Conservation (phyloP, 1,140 invertebrate species). For the Hyles vespertilio region DNA sequence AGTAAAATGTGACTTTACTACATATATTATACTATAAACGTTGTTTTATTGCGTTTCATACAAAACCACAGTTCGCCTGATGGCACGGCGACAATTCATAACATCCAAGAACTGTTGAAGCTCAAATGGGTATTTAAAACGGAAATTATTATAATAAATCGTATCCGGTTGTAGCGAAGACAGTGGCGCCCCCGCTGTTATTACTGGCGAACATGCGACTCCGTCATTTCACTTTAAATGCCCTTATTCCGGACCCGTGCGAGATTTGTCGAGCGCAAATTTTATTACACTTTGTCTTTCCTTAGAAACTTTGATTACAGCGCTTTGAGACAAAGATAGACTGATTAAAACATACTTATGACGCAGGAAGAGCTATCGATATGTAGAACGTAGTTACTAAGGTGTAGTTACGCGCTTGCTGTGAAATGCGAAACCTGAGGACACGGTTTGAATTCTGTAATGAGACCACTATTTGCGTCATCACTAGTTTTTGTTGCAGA, state of each 20-base stretch:
- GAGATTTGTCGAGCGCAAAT: constrained; percentile 2
- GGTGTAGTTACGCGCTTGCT: too few relatives aligned
- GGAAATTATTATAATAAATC: constrained; percentile 40
- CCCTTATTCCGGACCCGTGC: constrained; percentile 6
- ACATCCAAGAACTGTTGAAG: constrained; percentile 4
- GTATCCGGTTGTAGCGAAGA: constrained; percentile 35
- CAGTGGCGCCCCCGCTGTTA: constrained; percentile 34
- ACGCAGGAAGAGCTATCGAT: too few relatives aligned
- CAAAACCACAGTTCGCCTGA: neutral
- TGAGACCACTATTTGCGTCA: too few relatives aligned
- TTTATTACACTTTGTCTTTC: constrained; percentile 9
- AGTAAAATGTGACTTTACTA: too few relatives aligned
- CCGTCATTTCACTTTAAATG: constrained; percentile 35
- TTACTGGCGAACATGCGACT: constrained; percentile 39
- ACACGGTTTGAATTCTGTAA: too few relatives aligned
- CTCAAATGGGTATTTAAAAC: constrained; percentile 28
- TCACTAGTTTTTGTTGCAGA: too few relatives aligned
- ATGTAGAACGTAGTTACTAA: too few relatives aligned
- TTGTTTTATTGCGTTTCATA: neutral
- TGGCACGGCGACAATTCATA: neutral
- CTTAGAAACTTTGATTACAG: constrained; percentile 3
- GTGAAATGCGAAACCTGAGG: too few relatives aligned
- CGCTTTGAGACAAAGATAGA: too few relatives aligned
- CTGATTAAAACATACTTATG: too few relatives aligned
- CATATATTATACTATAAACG: too few relatives aligned